Evolutionary conservation across 2,113 vertebrate species (phyloP).

Genomic region (Anthoscopus minutus): DNA sequence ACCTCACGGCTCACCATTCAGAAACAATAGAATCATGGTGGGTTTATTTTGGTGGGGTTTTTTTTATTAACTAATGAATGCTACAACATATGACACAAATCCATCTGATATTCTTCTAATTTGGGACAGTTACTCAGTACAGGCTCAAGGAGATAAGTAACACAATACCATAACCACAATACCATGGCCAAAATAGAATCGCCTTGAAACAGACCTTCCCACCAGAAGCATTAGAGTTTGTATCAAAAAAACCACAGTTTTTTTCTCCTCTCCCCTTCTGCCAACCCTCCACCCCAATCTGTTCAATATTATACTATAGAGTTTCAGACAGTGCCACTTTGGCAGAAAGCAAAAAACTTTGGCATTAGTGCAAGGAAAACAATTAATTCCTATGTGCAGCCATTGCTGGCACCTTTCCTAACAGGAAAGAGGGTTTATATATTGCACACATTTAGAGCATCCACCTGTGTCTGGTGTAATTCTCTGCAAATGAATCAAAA

Average conservation of each 20-base stretch:
- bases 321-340: not conserved
- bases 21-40: not conserved
- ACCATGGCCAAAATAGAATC: not conserved
- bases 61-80: not conserved
- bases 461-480: not conserved
- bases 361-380: not conserved
- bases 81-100: not conserved
- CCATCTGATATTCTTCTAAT: not conserved
- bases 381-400: not conserved
- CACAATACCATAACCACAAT: not conserved
- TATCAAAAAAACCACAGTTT: not conserved
- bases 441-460: not conserved
- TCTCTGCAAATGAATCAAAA: not conserved
- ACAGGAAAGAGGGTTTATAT: not conserved
- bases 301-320: not conserved
- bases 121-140: not conserved
- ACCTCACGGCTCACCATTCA: not conserved
- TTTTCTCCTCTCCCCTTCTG: not conserved
- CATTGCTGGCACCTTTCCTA: not conserved
- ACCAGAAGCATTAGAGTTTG: not conserved
- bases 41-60: rapidly evolving
- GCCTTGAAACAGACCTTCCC: not conserved
- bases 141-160: not conserved
- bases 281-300: not conserved
- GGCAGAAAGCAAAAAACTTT: not conserved